Conservation (phyloP, 2,888 invertebrate genomes). For the Glaucopsyche alexis region DNA sequence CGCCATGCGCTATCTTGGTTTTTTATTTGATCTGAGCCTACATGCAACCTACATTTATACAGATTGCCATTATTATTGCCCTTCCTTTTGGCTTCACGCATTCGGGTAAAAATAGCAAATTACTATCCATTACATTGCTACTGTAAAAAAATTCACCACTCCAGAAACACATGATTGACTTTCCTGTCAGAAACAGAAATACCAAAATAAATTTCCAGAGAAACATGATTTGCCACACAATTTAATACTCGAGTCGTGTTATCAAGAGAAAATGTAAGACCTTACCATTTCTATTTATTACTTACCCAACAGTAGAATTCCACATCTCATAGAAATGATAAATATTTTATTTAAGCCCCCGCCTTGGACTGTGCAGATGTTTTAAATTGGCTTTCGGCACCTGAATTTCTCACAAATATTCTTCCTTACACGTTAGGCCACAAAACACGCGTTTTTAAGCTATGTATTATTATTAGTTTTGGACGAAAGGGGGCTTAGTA, state of each 20-base stretch:
- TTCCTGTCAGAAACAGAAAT: not conserved
- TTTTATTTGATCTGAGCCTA: no score
- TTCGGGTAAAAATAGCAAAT: no score
- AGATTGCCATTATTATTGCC: no score
- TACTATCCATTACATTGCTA: no score
- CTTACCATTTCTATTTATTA: not conserved
- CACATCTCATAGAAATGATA: constrained; percentile 16
- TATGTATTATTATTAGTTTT: no score
- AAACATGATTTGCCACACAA: not conserved
- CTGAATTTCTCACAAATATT: constrained; percentile 21
- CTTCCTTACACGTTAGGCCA: constrained; percentile 22
- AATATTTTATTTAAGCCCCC: constrained; percentile 20
- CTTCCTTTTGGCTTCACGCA: no score
- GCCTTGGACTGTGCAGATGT: constrained; percentile 22
- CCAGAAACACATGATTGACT: not conserved
- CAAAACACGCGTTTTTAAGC: not conserved
- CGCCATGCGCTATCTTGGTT: no score
- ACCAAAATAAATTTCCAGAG: not conserved
- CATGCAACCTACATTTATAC: no score
- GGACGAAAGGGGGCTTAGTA: no score
- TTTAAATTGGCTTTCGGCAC: constrained; percentile 32
- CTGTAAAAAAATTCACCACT: no score
- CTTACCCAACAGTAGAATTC: not conserved
- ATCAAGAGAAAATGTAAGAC: not conserved
- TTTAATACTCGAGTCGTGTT: not conserved